Conservation (phyloP, 2,797 vertebrate genomes). For the Manis javanica region DNA sequence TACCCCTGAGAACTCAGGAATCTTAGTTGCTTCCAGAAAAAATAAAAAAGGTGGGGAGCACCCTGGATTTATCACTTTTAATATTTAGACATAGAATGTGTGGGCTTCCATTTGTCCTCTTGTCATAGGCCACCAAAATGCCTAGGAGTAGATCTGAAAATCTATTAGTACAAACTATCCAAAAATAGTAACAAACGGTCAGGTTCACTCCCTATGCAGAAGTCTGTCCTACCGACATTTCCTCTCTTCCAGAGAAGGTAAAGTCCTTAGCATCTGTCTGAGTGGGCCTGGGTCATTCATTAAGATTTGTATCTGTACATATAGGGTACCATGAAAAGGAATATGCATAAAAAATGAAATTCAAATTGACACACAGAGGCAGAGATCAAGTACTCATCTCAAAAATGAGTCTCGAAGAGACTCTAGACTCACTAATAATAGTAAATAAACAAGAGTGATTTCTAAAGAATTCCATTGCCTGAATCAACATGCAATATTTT, state of each 20-base stretch:
- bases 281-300: not conserved
- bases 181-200: not conserved
- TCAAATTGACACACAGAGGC: not conserved
- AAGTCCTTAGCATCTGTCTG: not conserved
- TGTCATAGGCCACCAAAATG: not conserved
- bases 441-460: not conserved
- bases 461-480: slow-evolving; percentile 28
- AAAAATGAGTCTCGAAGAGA: not conserved
- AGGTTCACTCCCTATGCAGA: not conserved
- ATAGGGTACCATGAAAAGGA: not conserved
- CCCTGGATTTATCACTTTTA: not conserved
- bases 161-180: not conserved
- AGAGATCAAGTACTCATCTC: not conserved
- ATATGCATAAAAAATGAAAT: not conserved
- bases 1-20: not conserved
- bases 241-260: not conserved
- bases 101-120: not conserved
- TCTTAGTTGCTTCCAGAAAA: not conserved
- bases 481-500: slow-evolving; percentile 27
- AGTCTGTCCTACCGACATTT: not conserved
- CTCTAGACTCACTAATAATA: slow-evolving; percentile 16
- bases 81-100: not conserved
- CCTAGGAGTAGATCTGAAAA: not conserved
- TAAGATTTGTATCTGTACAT: not conserved
- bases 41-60: not conserved